phyloP scores from a whole-genome alignment of 2,888 invertebrate species.

The Nebria brevicollis region DNA sequence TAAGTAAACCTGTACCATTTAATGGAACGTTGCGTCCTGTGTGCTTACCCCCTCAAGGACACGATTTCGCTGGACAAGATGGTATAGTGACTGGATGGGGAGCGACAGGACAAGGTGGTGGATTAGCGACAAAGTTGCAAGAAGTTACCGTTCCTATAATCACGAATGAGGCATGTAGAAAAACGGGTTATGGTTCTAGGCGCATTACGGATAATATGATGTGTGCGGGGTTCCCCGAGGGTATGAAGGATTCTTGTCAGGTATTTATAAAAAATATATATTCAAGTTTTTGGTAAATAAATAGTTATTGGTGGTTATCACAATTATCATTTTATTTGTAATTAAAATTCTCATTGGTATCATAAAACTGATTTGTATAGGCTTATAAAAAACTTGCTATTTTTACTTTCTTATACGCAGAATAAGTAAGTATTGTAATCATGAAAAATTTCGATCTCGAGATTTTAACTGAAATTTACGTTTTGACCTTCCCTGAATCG shows the following conservation, averaged over 20 bases:
- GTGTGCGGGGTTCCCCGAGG: slow-evolving; percentile 79
- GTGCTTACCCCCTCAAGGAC: slow-evolving; percentile 75
- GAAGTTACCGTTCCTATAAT: slow-evolving; percentile 82
- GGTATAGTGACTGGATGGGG: slow-evolving; percentile 85
- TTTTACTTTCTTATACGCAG: no score
- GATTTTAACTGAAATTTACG: no score
- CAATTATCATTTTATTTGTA: no score
- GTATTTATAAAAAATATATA: slow-evolving; percentile 55
- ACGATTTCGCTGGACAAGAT: slow-evolving; percentile 65
- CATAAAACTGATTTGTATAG: no score
- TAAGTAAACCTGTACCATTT: slow-evolving; percentile 70
- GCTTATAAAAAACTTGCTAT: no score
- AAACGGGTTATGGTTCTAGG: slow-evolving; percentile 72
- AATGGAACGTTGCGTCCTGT: slow-evolving; percentile 76
- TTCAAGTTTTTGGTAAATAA: no score
- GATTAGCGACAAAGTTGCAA: slow-evolving; percentile 74
- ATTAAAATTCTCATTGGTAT: no score
- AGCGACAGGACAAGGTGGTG: slow-evolving; percentile 76
- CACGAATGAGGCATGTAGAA: slow-evolving; percentile 73
- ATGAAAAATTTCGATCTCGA: no score
- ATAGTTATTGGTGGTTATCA: no score
- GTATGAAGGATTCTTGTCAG: slow-evolving; percentile 81
- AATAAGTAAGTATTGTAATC: no score
- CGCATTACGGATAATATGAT: slow-evolving; percentile 83
- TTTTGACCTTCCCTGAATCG: no score